These are phyloP conservation scores for Volucella zonaria DNA, from an alignment of 2,888 invertebrate genomes.

Conservation along the genomic window DNA sequence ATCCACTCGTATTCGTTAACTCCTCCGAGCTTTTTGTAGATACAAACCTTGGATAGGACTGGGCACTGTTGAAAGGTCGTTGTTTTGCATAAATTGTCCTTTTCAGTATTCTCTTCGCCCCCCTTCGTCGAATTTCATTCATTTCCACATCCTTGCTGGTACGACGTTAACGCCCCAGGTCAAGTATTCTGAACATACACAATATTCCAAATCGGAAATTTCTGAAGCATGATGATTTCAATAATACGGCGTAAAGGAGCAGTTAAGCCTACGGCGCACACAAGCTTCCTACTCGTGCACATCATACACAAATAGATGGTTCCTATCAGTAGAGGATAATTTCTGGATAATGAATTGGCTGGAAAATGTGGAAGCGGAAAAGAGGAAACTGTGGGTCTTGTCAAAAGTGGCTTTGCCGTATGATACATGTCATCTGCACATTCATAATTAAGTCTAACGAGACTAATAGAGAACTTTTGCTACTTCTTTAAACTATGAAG, in stretches of 20 bases:
- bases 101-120: constrained; percentile 46
- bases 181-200: constrained; percentile 42
- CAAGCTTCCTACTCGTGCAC: constrained; percentile 51
- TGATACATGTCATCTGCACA: constrained; percentile 1
- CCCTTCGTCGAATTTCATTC: constrained; percentile 30
- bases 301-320: constrained; percentile 18
- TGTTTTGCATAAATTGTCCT: constrained; percentile 74
- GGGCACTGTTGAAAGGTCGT: constrained; percentile 63
- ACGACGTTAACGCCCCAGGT: constrained; percentile 57
- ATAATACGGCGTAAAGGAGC: constrained; percentile 65
- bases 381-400: constrained; percentile 60
- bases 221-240: constrained; percentile 73
- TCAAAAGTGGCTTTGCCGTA: constrained; percentile 68
- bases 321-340: constrained; percentile 56
- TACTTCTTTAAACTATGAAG: too few species aligned
- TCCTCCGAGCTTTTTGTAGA: constrained; percentile 42
- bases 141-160: constrained; percentile 49
- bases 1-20: neutral
- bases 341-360: constrained; percentile 69
- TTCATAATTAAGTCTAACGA: too few species aligned
- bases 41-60: constrained; percentile 41
- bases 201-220: constrained; percentile 59
- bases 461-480: too few species aligned
- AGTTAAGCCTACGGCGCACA: constrained; percentile 60
- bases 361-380: constrained; percentile 63